Base-by-base conservation (phyloP, 2,888 invertebrate species). In the Ophioninae sp. region DNA sequence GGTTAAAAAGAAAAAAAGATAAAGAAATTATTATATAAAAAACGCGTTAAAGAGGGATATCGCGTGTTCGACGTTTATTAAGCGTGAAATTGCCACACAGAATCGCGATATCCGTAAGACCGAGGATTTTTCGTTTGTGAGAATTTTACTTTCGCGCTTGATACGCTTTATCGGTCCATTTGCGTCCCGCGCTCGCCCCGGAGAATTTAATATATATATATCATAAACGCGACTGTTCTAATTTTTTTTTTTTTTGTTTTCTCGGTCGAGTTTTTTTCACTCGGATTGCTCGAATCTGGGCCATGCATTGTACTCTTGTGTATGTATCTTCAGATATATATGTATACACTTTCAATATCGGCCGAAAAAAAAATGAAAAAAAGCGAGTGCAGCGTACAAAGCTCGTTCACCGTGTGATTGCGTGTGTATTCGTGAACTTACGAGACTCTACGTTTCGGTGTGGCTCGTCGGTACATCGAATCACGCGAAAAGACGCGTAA, bases 361-460 rank as follows among this genome's bases (percentile, higher is more conserved):
- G 7, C n/a, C 39, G 50, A 57, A 41, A 56, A 56, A 68, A 81
- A 64, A 50, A 64, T 64, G 37, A 62, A 77, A 73, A 57, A 68
- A 83, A 80, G 83, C 83, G 77, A 81, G 69, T 83, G 83, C 83
- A 81, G 80, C 83, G 83, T 73, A 80, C 68, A 80, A 83, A 80
- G 80, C 80, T 73, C 64, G n/a, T 68, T 44, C 7, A 73, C 64
- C 68, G 68, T 64, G 64, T 72, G 68, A 62, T 59, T 69, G 77
- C 69, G 73, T 83, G 73, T 76, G 21, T 39, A 56, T 44, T 78
- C 41, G 69, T 62, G 21, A 62, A 37, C 67, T 74, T 72, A 67
- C 80, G 80, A 50, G 56, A 76, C 65, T 37, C 56, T 65, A 83
- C 77, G 77, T 37, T 83, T 81, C 81, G 81, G 74, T 81, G 77